Percentiles rank a stretch among this genome's conserved stretches.
These are phyloP conservation scores for Nesospiza acunhae DNA, from an alignment of 2,113 vertebrate species.

Conservation along the genomic window DNA sequence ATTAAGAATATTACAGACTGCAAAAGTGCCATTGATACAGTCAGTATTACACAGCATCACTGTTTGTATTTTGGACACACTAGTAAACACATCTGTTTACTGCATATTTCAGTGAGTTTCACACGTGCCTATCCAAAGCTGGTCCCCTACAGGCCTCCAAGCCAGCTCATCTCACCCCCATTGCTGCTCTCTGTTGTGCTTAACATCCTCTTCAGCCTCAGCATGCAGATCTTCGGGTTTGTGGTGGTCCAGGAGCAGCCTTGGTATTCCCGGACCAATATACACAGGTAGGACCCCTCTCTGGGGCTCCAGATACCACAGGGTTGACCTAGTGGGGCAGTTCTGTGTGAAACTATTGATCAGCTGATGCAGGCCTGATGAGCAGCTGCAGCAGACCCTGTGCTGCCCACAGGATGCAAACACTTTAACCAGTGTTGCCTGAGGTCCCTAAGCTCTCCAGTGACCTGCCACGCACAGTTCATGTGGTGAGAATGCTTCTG, in stretches of 20 bases:
- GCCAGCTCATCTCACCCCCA: slow-evolving; percentile 75
- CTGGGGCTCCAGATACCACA: background rate
- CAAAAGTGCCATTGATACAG: background rate
- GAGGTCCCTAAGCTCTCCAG: background rate
- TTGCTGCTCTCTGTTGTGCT: slow-evolving; percentile 78
- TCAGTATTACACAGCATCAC: background rate
- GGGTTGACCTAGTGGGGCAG: background rate
- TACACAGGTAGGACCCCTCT: slow-evolving; percentile 34
- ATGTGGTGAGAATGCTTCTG: background rate
- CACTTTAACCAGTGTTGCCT: background rate
- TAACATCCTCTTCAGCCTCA: slow-evolving; percentile 77
- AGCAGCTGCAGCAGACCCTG: background rate
- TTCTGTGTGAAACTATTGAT: background rate
- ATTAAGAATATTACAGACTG: background rate
- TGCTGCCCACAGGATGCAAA: background rate
- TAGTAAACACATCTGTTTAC: background rate
- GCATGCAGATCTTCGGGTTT: slow-evolving; percentile 75
- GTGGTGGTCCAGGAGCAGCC: slow-evolving; percentile 76
- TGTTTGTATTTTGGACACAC: background rate
- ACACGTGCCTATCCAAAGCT: slow-evolving; percentile 77
- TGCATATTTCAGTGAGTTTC: slow-evolving; percentile 75
- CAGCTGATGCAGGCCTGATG: background rate
- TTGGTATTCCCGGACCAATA: slow-evolving; percentile 67
- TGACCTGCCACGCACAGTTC: background rate
- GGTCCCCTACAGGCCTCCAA: slow-evolving; percentile 75